Base-by-base conservation (phyloP, 2,888 invertebrate genomes). In the Sinhomidia bicolor region DNA sequence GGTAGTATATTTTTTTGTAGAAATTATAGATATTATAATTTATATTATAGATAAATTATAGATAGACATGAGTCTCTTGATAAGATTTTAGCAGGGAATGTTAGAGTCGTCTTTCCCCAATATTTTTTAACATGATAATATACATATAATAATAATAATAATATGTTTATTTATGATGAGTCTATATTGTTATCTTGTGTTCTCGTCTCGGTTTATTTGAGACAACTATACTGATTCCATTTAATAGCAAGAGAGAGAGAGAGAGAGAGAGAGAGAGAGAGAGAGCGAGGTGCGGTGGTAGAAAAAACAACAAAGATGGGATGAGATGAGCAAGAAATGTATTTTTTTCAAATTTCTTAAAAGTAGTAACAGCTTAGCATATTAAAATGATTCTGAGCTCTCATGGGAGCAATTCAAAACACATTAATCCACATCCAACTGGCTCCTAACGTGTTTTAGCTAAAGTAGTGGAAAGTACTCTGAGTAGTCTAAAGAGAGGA, bases 381-480 rank as follows among this genome's bases (percentile, higher is more conserved):
- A 88, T 88, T 88, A 88, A 88, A 88, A 84, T 88, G 78, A 88
- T 84, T 88, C 88, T 44, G 71, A 62, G 80, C 74, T 80, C 88
- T 57, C 88, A 47, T 26, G 84, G 88, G 88, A 84, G 88, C 88
- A 88, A 88, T 88, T 88, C 88, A 88, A 88, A 88, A 88, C 88
- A 62, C 88, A 88, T 88, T 88, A 88, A 88, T 88, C 84, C 88
- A 79, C 84, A 88, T 88, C 88, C 88, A 80, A 85, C 87, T 88
- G 87, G 87, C 87, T 88, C 87, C 82, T 82, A 88, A 82, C 87
- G 87, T 62, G 71, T 47, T 88, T 80, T 71, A 36, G 44, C 60
- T 80, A 62, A 80, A 60, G 80, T 62, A 62, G 60, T 62, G 23
- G 62, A 23, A 80, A 74, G 26, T 44, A 74, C 62, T 68, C 1